Conservation (phyloP, 1,140 invertebrate species). For the Phthorimaea operculella region DNA sequence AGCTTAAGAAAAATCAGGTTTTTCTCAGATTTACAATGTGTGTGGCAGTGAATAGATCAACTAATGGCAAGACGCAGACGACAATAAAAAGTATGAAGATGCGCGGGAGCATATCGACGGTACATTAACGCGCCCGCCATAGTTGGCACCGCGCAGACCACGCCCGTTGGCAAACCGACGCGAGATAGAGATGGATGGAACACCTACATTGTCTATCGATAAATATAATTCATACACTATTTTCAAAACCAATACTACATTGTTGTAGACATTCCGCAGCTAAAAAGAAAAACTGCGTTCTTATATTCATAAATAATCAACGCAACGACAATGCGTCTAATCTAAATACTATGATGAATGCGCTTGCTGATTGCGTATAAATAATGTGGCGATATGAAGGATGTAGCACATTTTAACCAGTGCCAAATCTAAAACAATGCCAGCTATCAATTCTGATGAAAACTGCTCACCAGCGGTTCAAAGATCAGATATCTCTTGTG, state of each 20-base stretch:
- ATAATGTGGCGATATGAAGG: no score
- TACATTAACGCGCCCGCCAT: slow-evolving; percentile 64
- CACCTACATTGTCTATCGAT: background rate
- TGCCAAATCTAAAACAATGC: no score
- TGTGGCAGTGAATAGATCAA: slow-evolving; percentile 46
- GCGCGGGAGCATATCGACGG: slow-evolving; percentile 34
- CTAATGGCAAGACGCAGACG: slow-evolving; percentile 40
- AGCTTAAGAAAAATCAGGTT: background rate
- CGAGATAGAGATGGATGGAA: slow-evolving; percentile 38
- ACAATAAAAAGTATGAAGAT: slow-evolving; percentile 49
- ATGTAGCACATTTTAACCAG: no score
- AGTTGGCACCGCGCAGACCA: slow-evolving; percentile 55
- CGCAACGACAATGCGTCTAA: no score
- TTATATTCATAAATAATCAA: no score
- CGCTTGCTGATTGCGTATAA: no score
- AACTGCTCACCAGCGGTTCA: background rate
- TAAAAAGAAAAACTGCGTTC: no score
- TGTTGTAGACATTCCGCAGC: no score
- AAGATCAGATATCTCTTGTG: background rate
- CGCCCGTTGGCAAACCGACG: slow-evolving; percentile 43
- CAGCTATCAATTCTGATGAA: no score
- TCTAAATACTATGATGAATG: no score
- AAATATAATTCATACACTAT: background rate
- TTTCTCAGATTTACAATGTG: slow-evolving; percentile 24
- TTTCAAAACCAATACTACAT: no score